phyloP scores from a whole-genome alignment of 2,888 invertebrate genomes.

The Anorthoa munda region DNA sequence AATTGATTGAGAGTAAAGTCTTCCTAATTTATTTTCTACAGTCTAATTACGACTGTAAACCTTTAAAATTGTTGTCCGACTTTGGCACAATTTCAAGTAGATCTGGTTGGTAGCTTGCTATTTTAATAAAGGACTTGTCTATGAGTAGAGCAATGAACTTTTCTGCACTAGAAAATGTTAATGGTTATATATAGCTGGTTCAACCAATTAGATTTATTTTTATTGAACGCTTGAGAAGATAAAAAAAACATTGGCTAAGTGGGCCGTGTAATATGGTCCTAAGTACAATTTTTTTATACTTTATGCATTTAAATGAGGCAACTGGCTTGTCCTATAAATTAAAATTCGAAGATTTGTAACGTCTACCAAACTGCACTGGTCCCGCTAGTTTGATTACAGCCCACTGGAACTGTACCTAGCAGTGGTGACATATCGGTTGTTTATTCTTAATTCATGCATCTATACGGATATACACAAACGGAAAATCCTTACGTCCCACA shows the following conservation, averaged over 20 bases:
- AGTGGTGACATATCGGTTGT: too few species aligned
- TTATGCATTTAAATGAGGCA: too few species aligned
- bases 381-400: too few species aligned
- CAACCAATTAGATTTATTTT: neutral
- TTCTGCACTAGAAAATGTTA: neutral
- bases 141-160: conserved; percentile 32
- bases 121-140: conserved; percentile 24
- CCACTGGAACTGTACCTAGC: too few species aligned
- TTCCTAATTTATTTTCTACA: conserved; percentile 19
- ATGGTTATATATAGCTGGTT: neutral
- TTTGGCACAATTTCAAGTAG: conserved; percentile 47
- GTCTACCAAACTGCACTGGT: too few species aligned
- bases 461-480: conserved; percentile 52
- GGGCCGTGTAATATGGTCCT: neutral
- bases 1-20: conserved; percentile 8
- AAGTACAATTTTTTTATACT: neutral
- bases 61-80: neutral
- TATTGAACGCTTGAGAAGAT: neutral
- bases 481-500: conserved; percentile 64
- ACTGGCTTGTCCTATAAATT: too few species aligned
- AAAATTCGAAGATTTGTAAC: too few species aligned
- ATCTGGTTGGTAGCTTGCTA: conserved; percentile 4
- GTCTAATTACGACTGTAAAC: neutral
- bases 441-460: neutral
- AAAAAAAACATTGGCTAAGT: neutral